Base-by-base conservation (phyloP, 2,113 vertebrate genomes). In the Tetrao urogallus region DNA sequence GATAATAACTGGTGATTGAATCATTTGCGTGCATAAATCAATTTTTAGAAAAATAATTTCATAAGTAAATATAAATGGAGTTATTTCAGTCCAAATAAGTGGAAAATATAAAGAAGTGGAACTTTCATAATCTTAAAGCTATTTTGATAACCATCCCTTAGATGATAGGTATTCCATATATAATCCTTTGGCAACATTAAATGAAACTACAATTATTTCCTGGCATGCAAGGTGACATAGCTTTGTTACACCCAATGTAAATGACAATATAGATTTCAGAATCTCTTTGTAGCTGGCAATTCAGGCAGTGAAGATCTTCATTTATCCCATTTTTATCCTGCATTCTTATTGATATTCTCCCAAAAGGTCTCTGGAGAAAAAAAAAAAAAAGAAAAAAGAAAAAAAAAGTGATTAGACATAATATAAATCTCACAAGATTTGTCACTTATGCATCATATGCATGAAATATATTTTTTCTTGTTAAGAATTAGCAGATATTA, bases 141-240 rank as follows among this genome's bases (percentile, higher is more conserved):
- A 40, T 93, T 88, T 92, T 90, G 89, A 92, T 94, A 95, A 66
- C 84, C 95, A 91, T 94, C 84, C 66, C 75, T 91, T 95, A 94
- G 78, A 93, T 43, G 93, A 85, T 32, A 88, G 38, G 61, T 96
- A 96, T 96, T 97, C 82, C 69, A 84, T 94, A 95, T 94, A 95
- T 73, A 96, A 97, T 97, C 92, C 93, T 97, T 95, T 94, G 89
- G 94, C 88, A 96, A 97, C 65, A 96, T 95, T 97, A 96, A 89
- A 94, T 95, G 96, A 95, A 90, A 96, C 61, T 96, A 89, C 88
- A 97, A 96, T 91, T 94, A 95, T 94, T 94, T 97, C 86, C 91
- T 97, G 91, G 90, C 96, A 97, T 97, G 96, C 93, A 98, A 98
- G 98, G 97, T 96, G 96, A 94, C 89, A 98, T 98, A 97, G 97